phyloP scores from a whole-genome alignment of 2,888 invertebrate species.

The Steinernema carpocapsae region DNA sequence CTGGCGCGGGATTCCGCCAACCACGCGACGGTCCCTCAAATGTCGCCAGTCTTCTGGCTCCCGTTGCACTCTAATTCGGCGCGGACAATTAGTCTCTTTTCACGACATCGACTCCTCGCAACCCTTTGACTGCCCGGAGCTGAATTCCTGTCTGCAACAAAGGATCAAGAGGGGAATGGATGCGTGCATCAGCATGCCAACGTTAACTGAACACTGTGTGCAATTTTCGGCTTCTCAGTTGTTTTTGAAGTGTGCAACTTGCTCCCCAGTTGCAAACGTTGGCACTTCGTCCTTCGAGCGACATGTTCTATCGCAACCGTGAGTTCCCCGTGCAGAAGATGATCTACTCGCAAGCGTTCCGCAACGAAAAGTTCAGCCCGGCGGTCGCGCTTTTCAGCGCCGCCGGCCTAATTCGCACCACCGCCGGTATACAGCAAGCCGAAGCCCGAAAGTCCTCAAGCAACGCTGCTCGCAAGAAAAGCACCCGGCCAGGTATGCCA shows the following conservation, averaged over 20 bases:
- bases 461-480: conserved; percentile 33
- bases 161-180: conserved; percentile 34
- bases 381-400: conserved; percentile 66
- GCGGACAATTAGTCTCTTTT: conserved; percentile 31
- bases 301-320: conserved; percentile 32
- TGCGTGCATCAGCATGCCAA: conserved; percentile 28
- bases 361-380: conserved; percentile 63
- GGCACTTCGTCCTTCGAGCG: background rate
- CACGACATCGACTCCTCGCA: conserved; percentile 18
- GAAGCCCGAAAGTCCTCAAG: conserved; percentile 29
- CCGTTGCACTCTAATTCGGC: conserved; percentile 16
- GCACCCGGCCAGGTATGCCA: conserved; percentile 33
- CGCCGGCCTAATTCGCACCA: conserved; percentile 63
- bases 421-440: conserved; percentile 55
- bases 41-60: conserved; percentile 1
- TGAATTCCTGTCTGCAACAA: conserved; percentile 31
- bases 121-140: conserved; percentile 5
- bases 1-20: background rate
- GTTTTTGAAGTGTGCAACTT: conserved; percentile 23
- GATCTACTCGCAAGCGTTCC: conserved; percentile 67
- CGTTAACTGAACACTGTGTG: conserved; percentile 23
- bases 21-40: conserved; percentile 2
- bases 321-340: conserved; percentile 42
- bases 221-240: conserved; percentile 11
- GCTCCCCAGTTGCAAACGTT: background rate